A percentile compares a stretch with the other conserved stretches of the same genome.
phyloP scores from a whole-genome alignment of 2,797 vertebrate genomes.

The Mionectes olivaceus region DNA sequence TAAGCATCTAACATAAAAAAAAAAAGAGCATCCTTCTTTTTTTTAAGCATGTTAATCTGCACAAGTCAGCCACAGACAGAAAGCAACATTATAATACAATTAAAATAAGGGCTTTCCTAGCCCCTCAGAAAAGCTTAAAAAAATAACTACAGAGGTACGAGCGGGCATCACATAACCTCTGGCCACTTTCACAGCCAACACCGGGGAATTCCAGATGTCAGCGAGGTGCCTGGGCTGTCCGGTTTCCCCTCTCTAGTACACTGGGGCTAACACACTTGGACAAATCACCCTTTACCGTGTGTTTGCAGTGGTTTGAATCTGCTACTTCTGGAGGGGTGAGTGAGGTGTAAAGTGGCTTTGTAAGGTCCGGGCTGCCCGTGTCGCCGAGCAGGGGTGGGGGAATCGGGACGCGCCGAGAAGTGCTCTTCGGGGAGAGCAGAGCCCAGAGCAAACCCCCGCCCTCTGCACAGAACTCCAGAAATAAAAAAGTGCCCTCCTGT shows the following conservation, averaged over 20 bases:
- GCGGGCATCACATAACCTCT: neutral
- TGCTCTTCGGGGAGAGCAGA: neutral
- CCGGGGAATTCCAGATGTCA: neutral
- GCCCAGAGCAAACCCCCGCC: neutral
- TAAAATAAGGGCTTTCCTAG: neutral
- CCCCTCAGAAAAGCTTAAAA: neutral
- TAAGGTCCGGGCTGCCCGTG: neutral
- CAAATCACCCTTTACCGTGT: neutral
- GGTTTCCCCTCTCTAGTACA: fast-evolving
- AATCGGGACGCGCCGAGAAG: neutral
- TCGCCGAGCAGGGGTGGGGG: neutral
- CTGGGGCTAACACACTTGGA: fast-evolving
- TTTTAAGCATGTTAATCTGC: neutral
- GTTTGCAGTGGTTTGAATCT: neutral
- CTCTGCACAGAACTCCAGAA: neutral
- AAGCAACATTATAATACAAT: neutral
- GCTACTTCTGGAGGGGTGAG: fast-evolving
- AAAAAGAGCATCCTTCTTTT: neutral
- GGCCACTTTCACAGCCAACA: neutral
- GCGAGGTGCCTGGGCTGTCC: neutral
- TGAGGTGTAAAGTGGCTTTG: neutral
- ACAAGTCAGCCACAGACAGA: neutral
- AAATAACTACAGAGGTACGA: fast-evolving
- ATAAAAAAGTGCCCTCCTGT: neutral
- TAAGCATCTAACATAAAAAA: neutral